Base-by-base conservation (phyloP, 2,888 invertebrate species). In the Incurvaria masculella region DNA sequence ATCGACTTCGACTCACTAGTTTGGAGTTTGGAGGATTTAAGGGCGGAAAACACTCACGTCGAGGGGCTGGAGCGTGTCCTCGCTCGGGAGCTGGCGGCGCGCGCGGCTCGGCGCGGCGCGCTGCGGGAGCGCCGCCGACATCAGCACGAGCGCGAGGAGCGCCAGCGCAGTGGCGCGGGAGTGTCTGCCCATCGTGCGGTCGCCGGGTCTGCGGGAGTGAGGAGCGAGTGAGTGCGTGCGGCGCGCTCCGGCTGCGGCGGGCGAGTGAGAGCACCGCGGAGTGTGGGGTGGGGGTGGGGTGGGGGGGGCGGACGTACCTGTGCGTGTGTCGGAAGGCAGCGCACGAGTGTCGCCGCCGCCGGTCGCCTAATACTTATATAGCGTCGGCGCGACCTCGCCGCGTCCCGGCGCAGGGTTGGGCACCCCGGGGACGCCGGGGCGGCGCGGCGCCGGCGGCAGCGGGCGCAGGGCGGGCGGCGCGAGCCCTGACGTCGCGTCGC, bases 1-100 rank as follows among this genome's bases (percentile, higher is more conserved):
- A 4, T 23, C 23, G 23, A 4, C 23, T 23, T 23, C 23, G 23
- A 23, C 10, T 6, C 23, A 4, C 23, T 23, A 23, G 5, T 23
- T 4, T 23, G 23, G 23, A 23, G 23, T 23, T 23, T 4, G 23
- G 23, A 23, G 23, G 23, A 17, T 10, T 45, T n/a, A 33, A 33
- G 5, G 3, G 20, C 23, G 21, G 20, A 27, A 38, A 38, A 44
- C 21, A 57, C 61, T 53, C 61, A 76, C 76, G 61, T 76, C 69
- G 46, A 75, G 62, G 48, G 75, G 75, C 61, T 74, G 75, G 56
- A 75, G 64, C 16, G 66, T 51, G 58, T 73, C 60, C 59, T 73
- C 74, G 53, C 69, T 71, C 52, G 66, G 63, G 54, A 76, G 70
- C 57, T 76, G 76, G 4, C 75, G 61, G 57, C 70, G 66, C 43